These are phyloP conservation scores for Kryptolebias marmoratus DNA, from an alignment of 2,113 vertebrate genomes.

Conservation along the genomic window DNA sequence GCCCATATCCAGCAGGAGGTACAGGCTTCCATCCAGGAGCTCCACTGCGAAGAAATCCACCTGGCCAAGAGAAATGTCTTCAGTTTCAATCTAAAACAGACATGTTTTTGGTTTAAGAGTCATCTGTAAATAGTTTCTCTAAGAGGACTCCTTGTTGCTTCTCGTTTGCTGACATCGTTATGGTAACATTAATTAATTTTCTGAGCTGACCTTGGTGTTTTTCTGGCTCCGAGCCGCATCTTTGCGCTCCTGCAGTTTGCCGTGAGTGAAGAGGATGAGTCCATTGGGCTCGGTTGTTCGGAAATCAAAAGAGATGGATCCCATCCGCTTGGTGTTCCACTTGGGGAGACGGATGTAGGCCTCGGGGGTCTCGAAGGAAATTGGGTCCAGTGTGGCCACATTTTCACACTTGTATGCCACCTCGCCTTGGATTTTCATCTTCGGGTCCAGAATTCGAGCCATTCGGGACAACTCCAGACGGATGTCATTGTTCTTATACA, in stretches of 20 bases:
- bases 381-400: conserved; percentile 95
- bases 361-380: conserved; percentile 98
- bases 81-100: too few species aligned
- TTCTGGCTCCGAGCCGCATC: conserved; percentile 90
- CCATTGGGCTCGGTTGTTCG: conserved; percentile 96
- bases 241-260: conserved; percentile 95
- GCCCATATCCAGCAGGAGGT: conserved; percentile 96
- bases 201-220: conserved; percentile 86
- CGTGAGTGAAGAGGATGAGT: conserved; percentile 97
- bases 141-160: background rate
- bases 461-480: conserved; percentile 95
- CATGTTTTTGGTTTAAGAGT: too few species aligned
- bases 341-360: conserved; percentile 97
- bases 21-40: conserved; percentile 94
- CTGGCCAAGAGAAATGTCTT: conserved; percentile 33
- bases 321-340: conserved; percentile 99
- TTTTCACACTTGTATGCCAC: conserved; percentile 97
- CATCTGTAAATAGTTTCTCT: background rate
- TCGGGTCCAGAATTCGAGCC: conserved; percentile 95
- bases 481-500: conserved; percentile 99
- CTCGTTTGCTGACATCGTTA: background rate
- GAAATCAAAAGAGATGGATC: conserved; percentile 98
- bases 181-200: background rate
- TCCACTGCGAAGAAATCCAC: conserved; percentile 99
- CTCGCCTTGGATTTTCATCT: conserved; percentile 99